Evolutionary conservation across 2,888 invertebrate genomes (phyloP), one percentile per base, ranked within the genome.

Genomic region (Synanthedon vespiformis): DNA sequence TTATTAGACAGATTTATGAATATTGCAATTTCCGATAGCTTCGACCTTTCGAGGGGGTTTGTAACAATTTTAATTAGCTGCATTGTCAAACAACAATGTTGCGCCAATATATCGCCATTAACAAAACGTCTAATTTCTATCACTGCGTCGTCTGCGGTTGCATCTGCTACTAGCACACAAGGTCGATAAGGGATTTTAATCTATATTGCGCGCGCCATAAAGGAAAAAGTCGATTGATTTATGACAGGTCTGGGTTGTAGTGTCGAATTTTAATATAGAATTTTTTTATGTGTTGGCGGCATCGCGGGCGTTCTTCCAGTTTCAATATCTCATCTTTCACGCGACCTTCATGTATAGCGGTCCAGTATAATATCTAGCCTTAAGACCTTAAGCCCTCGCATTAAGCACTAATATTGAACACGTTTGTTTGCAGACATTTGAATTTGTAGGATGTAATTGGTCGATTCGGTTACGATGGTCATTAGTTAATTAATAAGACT

Each of bases 201-300:
- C 44, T 44, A 50, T 50, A 13, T 16, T 18, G 13, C 49, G 13
- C 16, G 40, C 14, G 59, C 58, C 59, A 63, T 44, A 44, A 58
- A 57, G 44, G 2, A 11, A 44, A 44, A 12, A 13, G 6, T 44
- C 14, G 44, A 14, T 44, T 44, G 44, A 44, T 44, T 44, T 13
- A 44, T 44, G 62, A 59, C 73, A 64, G 68, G 63, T 60, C 62
- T 63, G 63, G 63, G 62, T 62, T 63, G 57, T 65, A 80, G 83
- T 75, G 72, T 84, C 82, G 76, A 82, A 84, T 86, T 83, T 81
- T 80, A 73, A 75, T 80, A 77, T 74, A 63, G 67, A 67, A 77
- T 79, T 73, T 74, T 76, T 74, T 65, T 68, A 73, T 73, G 68
- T 72, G 64, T 68, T 66, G 69, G 67, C 68, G 66, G 60, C 51